These are phyloP conservation scores for Australoheros facetus DNA, from an alignment of 2,797 vertebrate species.

Conservation along the genomic window DNA sequence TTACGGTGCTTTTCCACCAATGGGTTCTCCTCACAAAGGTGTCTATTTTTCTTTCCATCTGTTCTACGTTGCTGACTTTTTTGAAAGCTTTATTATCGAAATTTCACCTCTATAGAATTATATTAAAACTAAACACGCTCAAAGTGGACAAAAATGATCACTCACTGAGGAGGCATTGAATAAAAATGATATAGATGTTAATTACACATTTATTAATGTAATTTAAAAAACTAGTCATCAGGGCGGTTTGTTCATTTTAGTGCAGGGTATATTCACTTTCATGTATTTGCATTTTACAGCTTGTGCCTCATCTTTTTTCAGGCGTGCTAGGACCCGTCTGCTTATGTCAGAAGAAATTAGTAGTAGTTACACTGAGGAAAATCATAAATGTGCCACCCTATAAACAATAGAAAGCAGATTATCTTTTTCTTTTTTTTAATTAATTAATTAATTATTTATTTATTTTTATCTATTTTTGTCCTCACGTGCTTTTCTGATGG, in stretches of 20 bases:
- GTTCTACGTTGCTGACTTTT: not conserved
- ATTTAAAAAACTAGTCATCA: conserved; percentile 2
- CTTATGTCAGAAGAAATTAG: not conserved
- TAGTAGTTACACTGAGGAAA: not conserved
- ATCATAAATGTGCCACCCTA: not conserved
- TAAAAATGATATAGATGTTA: not conserved
- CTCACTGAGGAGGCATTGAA: not conserved
- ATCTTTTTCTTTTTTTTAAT: too few species aligned
- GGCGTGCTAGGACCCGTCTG: not conserved
- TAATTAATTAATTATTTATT: too few species aligned
- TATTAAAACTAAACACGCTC: not conserved
- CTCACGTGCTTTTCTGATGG: not conserved
- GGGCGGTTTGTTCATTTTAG: not conserved
- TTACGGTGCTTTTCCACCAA: conserved; percentile 2
- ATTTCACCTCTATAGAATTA: not conserved
- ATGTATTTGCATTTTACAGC: not conserved
- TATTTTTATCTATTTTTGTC: not conserved
- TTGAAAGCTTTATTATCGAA: not conserved
- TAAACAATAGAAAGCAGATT: not conserved
- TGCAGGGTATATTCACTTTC: not conserved
- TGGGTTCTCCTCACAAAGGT: not conserved
- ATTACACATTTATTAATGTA: not conserved
- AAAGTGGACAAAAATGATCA: not conserved
- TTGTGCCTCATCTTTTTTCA: not conserved
- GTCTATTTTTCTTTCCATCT: not conserved